These are phyloP conservation scores for Anodontia alba DNA, from an alignment of 2,888 invertebrate genomes.

Conservation along the genomic window DNA sequence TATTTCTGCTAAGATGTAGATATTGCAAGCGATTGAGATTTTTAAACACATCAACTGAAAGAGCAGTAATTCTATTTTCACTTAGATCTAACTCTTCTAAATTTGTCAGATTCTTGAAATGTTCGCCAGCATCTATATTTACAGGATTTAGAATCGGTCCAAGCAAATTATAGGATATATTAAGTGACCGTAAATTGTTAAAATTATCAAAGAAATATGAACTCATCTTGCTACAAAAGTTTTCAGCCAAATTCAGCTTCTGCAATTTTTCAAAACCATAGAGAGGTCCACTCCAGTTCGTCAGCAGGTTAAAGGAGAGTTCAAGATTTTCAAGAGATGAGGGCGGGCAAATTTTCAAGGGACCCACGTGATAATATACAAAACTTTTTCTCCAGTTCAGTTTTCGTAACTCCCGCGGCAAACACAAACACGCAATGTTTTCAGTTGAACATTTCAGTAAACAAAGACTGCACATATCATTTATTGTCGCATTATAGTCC, in stretches of 20 bases:
- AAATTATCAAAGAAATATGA: slow-evolving; percentile 38
- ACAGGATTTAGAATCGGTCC: slow-evolving; percentile 7
- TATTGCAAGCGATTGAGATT: slow-evolving; percentile 15
- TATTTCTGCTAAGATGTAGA: slow-evolving; percentile 25
- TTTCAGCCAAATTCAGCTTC: slow-evolving; percentile 47
- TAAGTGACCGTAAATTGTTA: slow-evolving; percentile 21
- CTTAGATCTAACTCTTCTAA: slow-evolving; percentile 33
- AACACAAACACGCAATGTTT: background rate
- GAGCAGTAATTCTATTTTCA: slow-evolving; percentile 16
- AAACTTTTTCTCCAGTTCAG: slow-evolving; percentile 42
- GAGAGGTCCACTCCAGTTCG: slow-evolving; percentile 29
- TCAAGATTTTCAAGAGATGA: slow-evolving; percentile 27
- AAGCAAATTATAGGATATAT: slow-evolving; percentile 40
- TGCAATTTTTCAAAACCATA: slow-evolving; percentile 34
- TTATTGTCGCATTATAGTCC: background rate
- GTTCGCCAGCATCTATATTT: background rate
- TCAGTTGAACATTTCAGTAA: background rate
- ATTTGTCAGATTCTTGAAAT: slow-evolving; percentile 20
- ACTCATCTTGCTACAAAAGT: slow-evolving; percentile 26
- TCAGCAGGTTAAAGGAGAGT: slow-evolving; percentile 45
- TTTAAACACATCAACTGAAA: slow-evolving; percentile 16
- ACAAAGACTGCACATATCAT: background rate
- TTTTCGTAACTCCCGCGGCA: background rate
- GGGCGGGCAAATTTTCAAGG: slow-evolving; percentile 29
- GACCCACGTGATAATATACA: slow-evolving; percentile 7